phyloP scores from a whole-genome alignment of 2,888 invertebrate species.

The Sceliomorpha sp. region DNA sequence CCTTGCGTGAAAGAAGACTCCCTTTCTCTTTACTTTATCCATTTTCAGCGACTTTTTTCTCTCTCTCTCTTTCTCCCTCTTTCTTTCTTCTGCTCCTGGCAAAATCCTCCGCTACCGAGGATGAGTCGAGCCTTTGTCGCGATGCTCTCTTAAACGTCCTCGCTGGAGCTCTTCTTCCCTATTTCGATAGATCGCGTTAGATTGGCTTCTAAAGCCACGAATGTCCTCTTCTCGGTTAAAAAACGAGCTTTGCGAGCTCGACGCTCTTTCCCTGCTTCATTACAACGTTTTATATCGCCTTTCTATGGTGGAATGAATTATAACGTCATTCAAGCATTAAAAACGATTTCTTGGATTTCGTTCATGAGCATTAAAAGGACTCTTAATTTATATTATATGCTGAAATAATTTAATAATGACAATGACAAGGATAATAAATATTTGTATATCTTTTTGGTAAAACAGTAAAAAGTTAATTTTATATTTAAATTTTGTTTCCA shows the following conservation, averaged over 20 bases:
- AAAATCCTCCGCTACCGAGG: conserved; percentile 42
- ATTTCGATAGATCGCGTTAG: conserved; percentile 56
- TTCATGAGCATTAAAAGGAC: conserved; percentile 22
- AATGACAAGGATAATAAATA: no score
- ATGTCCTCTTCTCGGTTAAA: conserved; percentile 43
- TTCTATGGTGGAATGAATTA: conserved; percentile 31
- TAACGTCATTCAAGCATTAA: conserved; percentile 27
- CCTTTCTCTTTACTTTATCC: conserved; percentile 57
- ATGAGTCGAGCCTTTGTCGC: conserved; percentile 61
- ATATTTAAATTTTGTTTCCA: conserved; percentile 2
- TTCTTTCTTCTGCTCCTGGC: conserved; percentile 42
- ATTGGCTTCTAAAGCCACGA: conserved; percentile 56
- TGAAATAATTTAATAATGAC: no score
- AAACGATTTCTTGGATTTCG: conserved; percentile 13
- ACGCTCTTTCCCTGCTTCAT: conserved; percentile 33
- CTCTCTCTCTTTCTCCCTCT: conserved; percentile 44
- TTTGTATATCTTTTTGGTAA: no score
- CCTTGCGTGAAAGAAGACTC: conserved; percentile 59
- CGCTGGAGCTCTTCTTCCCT: conserved; percentile 50
- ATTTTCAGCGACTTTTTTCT: conserved; percentile 53
- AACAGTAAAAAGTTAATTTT: no score
- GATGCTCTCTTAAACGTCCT: conserved; percentile 62
- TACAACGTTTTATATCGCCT: conserved; percentile 36
- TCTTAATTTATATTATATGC: conserved; percentile 8
- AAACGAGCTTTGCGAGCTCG: conserved; percentile 18